Conservation (phyloP, 2,888 invertebrate species). For the Drosophila phalerata region DNA sequence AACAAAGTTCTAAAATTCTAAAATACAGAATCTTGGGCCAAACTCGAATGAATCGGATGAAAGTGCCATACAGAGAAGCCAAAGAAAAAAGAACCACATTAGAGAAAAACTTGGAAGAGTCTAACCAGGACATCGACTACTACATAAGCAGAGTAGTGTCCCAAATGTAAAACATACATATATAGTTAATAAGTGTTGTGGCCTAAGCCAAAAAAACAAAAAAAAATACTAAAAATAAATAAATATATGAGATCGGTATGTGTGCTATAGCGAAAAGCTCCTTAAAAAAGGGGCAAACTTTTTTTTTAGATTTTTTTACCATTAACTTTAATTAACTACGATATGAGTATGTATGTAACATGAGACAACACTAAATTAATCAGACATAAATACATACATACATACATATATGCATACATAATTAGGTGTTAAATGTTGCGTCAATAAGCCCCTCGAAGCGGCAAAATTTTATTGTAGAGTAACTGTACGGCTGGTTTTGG, state of each 20-base stretch:
- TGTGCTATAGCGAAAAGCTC: constrained; percentile 37
- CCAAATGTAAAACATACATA: constrained; percentile 8
- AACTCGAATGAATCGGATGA: constrained; percentile 12
- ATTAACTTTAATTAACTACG: constrained; percentile 58
- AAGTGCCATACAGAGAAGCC: constrained; percentile 29
- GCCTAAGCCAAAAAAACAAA: constrained; percentile 11
- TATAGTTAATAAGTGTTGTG: constrained; percentile 19
- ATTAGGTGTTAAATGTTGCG: constrained; percentile 70
- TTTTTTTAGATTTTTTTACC: constrained; percentile 75
- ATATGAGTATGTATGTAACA: background rate
- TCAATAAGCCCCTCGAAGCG: constrained; percentile 58
- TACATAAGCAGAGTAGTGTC: constrained; percentile 13
- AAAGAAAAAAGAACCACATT: constrained; percentile 23
- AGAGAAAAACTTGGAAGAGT: background rate
- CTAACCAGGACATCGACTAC: constrained; percentile 16
- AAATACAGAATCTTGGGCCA: constrained; percentile 8
- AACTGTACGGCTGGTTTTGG: constrained; percentile 33
- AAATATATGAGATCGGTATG: constrained; percentile 32
- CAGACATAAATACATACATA: constrained; percentile 1
- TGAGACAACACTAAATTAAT: constrained; percentile 5
- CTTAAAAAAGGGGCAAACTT: constrained; percentile 17
- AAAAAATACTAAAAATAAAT: background rate
- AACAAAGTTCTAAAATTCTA: background rate
- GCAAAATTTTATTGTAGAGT: constrained; percentile 62
- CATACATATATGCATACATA: constrained; percentile 13